Evolutionary conservation across 1,140 invertebrate species (phyloP), one percentile per base, ranked within the genome.

Genomic region (Penaeus vannamei): DNA sequence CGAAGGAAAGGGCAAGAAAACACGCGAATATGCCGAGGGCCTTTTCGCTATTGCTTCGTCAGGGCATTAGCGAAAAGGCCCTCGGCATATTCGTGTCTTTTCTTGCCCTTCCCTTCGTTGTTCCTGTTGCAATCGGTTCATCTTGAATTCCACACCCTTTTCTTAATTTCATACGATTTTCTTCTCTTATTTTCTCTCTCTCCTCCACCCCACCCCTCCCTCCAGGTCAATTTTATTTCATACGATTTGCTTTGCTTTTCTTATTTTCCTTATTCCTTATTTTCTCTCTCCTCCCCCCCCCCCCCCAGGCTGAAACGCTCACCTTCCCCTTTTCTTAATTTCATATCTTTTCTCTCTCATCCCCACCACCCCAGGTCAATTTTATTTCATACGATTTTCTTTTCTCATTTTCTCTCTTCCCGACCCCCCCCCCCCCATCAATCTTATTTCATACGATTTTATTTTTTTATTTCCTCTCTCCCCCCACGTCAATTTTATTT

Each of bases 131-230:
- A n/a, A n/a, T n/a, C n/a, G n/a, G n/a, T n/a, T n/a, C n/a, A n/a
- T n/a, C n/a, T n/a, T n/a, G n/a, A n/a, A n/a, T n/a, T n/a, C n/a
- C n/a, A n/a, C n/a, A n/a, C 36, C 36, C 36, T 36, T 36, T 36
- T 36, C 1, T 2, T 36, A 36, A 36, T 5, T 36, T 36, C 36
- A 36, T 36, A 36, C 36, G 36, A 2, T 36, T 80, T 53, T 60
- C 72, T 79, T 7, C 82, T 62, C 23, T 84, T 32, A 17, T 19
- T 80, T 32, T 80, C 36, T 80, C 77, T 80, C 36, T 80, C 36
- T 80, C 77, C 42, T 19, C 42, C 77, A 36, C 53, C 29, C 32
- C 26, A 1, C 69, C 3, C 1, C 29, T 32, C 32, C 1, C 7
- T 77, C 3, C 29, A 22, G 29, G 66, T 23, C n/a, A n/a, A 64